Conservation (phyloP, 2,888 invertebrate species). For the Troglohyphantes excavatus region DNA sequence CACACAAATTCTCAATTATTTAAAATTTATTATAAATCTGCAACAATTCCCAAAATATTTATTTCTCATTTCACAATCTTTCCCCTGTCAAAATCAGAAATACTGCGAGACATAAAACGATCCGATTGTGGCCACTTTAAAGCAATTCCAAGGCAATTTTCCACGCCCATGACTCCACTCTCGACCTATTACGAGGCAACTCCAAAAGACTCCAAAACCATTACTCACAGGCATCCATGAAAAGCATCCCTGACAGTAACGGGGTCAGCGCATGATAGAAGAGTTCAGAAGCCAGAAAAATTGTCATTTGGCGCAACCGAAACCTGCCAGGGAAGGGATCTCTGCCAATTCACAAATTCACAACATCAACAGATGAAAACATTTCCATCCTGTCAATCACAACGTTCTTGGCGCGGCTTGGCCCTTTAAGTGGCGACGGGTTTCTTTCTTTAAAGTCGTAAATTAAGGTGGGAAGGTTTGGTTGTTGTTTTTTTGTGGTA, state of each 20-base stretch:
- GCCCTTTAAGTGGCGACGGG: neutral
- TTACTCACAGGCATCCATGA: neutral
- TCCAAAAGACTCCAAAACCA: neutral
- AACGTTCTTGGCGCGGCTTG: neutral
- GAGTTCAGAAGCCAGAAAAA: neutral
- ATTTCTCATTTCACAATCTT: too few relatives aligned
- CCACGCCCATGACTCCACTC: neutral
- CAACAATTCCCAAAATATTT: too few relatives aligned
- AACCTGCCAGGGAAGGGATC: neutral
- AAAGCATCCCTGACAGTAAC: neutral
- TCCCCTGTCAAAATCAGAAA: neutral
- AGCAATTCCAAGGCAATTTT: neutral
- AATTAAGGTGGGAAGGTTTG: neutral
- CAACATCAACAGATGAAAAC: slow-evolving; percentile 27
- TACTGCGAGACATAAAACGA: neutral
- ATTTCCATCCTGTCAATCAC: neutral
- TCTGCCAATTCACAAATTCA: slow-evolving; percentile 11
- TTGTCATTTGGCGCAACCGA: neutral
- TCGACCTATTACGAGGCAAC: neutral
- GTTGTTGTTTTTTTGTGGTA: neutral
- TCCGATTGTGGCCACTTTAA: neutral
- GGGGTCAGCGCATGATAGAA: slow-evolving; percentile 14
- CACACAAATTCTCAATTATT: too few relatives aligned
- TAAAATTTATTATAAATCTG: too few relatives aligned
- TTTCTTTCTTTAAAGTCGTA: neutral